phyloP scores from a whole-genome alignment of 1,140 invertebrate genomes.

The Drosophila lowei region DNA sequence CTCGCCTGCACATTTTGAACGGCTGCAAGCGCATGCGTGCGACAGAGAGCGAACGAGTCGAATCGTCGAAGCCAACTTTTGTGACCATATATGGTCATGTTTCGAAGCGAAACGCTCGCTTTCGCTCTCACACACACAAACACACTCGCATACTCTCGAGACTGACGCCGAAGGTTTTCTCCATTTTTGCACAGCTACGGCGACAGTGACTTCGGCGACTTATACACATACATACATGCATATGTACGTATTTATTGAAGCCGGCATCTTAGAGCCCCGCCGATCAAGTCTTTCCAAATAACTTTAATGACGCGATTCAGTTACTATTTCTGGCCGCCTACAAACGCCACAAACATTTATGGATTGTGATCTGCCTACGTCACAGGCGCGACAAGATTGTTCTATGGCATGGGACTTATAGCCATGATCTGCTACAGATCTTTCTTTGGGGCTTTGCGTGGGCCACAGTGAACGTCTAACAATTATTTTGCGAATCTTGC shows the following conservation, averaged over 20 bases:
- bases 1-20: slow-evolving; percentile 17
- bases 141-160: not conserved
- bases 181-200: slow-evolving; percentile 10
- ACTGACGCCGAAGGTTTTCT: too few species aligned
- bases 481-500: too few species aligned
- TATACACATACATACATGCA: not conserved
- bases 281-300: slow-evolving; percentile 48
- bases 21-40: slow-evolving; percentile 50
- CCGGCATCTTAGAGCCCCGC: slow-evolving; percentile 45
- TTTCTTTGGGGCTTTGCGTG: too few species aligned
- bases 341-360: too few species aligned
- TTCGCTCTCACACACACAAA: slow-evolving; percentile 48
- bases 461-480: too few species aligned
- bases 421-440: too few species aligned
- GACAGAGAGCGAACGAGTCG: slow-evolving; percentile 60
- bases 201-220: slow-evolving; percentile 36
- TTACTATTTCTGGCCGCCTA: slow-evolving; percentile 46
- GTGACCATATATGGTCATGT: slow-evolving; percentile 83
- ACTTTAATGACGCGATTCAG: slow-evolving; percentile 59
- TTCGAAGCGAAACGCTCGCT: slow-evolving; percentile 67
- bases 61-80: slow-evolving; percentile 65
- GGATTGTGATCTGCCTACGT: slow-evolving; percentile 47
- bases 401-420: too few species aligned
- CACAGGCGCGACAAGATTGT: slow-evolving; percentile 16
- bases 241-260: slow-evolving; percentile 8